These are phyloP conservation scores for Podarcis muralis DNA, from an alignment of 2,113 vertebrate genomes.

Conservation along the genomic window DNA sequence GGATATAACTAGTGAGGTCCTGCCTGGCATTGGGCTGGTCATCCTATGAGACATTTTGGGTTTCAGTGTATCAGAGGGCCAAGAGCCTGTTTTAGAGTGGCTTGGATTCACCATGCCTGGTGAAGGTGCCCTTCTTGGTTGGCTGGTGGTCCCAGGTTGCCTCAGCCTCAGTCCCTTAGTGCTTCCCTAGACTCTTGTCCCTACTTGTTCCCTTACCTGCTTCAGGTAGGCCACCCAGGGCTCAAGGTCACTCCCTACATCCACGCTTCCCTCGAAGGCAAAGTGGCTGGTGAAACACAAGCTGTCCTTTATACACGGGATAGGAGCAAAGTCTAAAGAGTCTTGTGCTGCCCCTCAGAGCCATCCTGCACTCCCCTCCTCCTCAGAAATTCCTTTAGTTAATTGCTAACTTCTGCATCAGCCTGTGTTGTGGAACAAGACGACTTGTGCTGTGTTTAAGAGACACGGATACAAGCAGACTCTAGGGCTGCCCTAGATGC, in stretches of 20 bases:
- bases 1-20: background rate
- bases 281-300: constrained; percentile 28
- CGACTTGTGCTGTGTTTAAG: background rate
- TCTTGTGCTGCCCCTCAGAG: constrained; percentile 44
- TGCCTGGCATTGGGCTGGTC: background rate
- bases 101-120: background rate
- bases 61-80: background rate
- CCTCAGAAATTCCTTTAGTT: constrained; percentile 75
- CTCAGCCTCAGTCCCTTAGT: background rate
- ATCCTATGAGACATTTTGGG: background rate
- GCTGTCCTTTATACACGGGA: constrained; percentile 68
- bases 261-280: constrained; percentile 26
- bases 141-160: background rate
- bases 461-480: background rate
- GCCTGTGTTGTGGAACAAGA: background rate
- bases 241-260: constrained; percentile 54
- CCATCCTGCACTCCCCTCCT: constrained; percentile 57
- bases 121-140: background rate
- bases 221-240: constrained; percentile 61
- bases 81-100: background rate
- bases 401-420: constrained; percentile 75
- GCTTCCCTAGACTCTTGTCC: background rate
- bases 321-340: constrained; percentile 81
- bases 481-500: background rate
- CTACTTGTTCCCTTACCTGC: constrained; percentile 53